These are phyloP conservation scores for Agrilus mali DNA, from an alignment of 2,888 invertebrate species.

Conservation along the genomic window DNA sequence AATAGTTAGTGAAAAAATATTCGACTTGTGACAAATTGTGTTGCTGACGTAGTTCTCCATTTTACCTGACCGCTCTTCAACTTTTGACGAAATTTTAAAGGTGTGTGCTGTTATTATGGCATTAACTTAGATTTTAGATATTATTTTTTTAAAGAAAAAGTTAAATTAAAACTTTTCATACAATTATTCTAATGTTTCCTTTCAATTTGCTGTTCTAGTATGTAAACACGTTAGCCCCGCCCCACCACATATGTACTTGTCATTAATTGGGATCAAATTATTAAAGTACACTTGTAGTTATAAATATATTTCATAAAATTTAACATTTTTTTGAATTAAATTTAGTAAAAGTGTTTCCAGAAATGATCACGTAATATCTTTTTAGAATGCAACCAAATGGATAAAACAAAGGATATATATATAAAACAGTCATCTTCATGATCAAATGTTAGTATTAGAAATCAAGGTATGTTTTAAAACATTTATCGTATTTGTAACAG, in stretches of 20 bases:
- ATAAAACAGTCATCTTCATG: conserved; percentile 10
- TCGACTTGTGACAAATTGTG: conserved; percentile 23
- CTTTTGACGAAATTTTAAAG: no score
- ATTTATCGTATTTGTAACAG: neutral
- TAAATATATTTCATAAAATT: neutral
- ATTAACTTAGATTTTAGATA: no score
- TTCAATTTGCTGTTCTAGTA: conserved; percentile 19
- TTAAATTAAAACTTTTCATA: no score
- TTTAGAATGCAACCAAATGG: conserved; percentile 26
- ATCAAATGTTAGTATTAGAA: conserved; percentile 12
- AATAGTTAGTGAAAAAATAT: conserved; percentile 10
- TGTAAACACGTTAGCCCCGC: conserved; percentile 37
- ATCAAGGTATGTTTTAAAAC: conserved; percentile 11
- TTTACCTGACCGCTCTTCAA: conserved; percentile 22
- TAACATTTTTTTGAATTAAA: neutral
- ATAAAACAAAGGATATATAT: conserved; percentile 14
- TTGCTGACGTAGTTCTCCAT: conserved; percentile 36
- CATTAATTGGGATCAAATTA: no score
- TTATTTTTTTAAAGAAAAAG: no score
- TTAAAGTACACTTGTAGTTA: neutral
- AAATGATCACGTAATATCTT: neutral
- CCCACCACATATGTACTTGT: conserved; percentile 24
- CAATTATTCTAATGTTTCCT: no score
- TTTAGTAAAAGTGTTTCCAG: neutral
- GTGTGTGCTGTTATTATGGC: no score